These are phyloP conservation scores for Sorex araneus DNA, from an alignment of 2,113 vertebrate species.

Conservation along the genomic window DNA sequence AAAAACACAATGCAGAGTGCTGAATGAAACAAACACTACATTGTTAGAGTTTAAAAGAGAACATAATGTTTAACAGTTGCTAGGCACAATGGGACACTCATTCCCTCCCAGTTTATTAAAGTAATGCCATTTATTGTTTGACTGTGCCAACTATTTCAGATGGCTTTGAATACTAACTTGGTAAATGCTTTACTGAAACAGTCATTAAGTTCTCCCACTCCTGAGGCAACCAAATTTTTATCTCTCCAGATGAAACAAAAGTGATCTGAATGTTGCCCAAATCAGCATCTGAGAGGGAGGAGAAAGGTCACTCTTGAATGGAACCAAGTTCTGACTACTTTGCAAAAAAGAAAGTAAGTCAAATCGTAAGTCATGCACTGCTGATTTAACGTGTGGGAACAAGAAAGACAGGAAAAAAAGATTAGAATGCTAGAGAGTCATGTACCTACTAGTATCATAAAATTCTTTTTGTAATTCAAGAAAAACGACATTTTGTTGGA, in stretches of 20 bases:
- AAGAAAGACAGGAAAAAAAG: constrained; percentile 77
- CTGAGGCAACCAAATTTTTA: constrained; percentile 75
- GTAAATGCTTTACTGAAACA: constrained; percentile 76
- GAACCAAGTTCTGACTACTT: constrained; percentile 71
- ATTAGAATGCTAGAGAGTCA: constrained; percentile 63
- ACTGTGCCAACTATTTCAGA: constrained; percentile 81
- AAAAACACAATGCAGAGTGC: constrained; percentile 59
- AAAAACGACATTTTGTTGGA: constrained; percentile 57
- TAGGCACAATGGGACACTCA: constrained; percentile 81
- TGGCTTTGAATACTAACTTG: constrained; percentile 77
- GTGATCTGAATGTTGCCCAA: constrained; percentile 77
- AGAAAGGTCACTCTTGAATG: constrained; percentile 85
- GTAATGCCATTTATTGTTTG: constrained; percentile 80
- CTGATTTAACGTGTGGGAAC: constrained; percentile 80
- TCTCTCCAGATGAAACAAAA: constrained; percentile 71
- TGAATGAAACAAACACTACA: constrained; percentile 80
- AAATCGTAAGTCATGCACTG: constrained; percentile 73
- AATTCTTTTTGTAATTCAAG: constrained; percentile 78
- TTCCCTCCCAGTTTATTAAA: constrained; percentile 72
- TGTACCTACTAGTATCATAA: constrained; percentile 69
- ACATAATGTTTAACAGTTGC: constrained; percentile 82
- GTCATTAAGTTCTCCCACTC: constrained; percentile 80
- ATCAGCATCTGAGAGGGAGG: constrained; percentile 81
- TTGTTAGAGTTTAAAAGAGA: constrained; percentile 76
- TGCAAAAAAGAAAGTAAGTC: constrained; percentile 76